A percentile compares a stretch with the other conserved stretches of the same genome.
These are phyloP conservation scores for Apis dorsata DNA, from an alignment of 1,140 invertebrate genomes.

Conservation along the genomic window DNA sequence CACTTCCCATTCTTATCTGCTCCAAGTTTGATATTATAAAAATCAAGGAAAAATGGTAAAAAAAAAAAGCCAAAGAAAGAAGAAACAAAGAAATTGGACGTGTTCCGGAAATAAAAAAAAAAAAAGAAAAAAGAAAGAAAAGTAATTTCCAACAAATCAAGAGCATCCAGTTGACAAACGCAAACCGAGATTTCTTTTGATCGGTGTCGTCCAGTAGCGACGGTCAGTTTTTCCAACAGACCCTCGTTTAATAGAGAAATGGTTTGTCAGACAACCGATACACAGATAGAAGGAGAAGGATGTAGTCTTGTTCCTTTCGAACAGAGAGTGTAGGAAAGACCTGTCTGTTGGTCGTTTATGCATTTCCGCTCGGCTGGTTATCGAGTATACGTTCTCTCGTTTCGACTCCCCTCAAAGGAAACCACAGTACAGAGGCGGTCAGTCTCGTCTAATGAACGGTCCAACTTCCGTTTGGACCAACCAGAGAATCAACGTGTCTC, in stretches of 20 bases:
- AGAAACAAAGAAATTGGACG: not conserved
- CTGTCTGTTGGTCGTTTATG: conserved; percentile 70
- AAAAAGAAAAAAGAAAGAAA: not conserved
- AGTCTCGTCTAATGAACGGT: conserved; percentile 77
- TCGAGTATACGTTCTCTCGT: conserved; percentile 63
- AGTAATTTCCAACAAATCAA: conserved; percentile 54
- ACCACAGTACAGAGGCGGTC: conserved; percentile 73
- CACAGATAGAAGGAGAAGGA: not conserved
- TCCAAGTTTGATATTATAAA: not conserved
- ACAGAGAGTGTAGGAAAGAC: conserved; percentile 39
- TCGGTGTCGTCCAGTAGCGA: conserved; percentile 38
- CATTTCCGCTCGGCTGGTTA: conserved; percentile 76
- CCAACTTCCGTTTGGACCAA: conserved; percentile 52
- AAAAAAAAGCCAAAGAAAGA: not conserved
- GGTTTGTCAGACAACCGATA: conserved; percentile 17
- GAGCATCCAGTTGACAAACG: conserved; percentile 14
- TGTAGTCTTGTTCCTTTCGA: conserved; percentile 24
- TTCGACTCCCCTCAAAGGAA: conserved; percentile 74
- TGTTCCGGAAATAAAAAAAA: too few species aligned
- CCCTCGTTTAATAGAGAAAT: conserved; percentile 48
- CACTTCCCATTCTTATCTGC: too few species aligned
- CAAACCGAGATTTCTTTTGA: conserved; percentile 52
- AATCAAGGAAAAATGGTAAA: not conserved
- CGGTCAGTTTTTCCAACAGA: conserved; percentile 42
- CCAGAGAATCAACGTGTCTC: conserved; percentile 46